A percentile compares a stretch with the other conserved stretches of the same genome.
Evolutionary conservation across 2,888 invertebrate genomes (phyloP).

Genomic region (Dendrolimus pini): DNA sequence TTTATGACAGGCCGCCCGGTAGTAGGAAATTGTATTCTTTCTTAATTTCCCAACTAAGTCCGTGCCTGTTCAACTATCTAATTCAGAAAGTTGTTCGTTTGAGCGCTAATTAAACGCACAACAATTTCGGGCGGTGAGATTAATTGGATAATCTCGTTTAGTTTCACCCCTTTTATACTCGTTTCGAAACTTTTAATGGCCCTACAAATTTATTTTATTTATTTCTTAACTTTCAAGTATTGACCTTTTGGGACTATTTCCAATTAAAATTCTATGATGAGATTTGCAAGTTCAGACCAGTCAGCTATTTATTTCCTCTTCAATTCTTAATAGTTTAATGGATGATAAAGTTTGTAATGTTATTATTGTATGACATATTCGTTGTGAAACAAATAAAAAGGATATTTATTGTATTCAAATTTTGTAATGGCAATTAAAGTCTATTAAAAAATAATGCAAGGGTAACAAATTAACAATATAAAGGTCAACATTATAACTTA

Average conservation of each 20-base stretch:
- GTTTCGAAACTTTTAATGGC: neutral
- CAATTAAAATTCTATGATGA: neutral
- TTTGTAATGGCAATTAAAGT: no score
- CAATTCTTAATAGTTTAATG: no score
- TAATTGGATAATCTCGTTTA: slow-evolving; percentile 22
- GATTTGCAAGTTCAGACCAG: neutral
- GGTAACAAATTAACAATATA: no score
- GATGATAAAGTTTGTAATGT: no score
- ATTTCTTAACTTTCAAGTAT: neutral
- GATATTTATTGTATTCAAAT: no score
- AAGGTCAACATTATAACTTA: no score
- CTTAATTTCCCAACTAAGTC: neutral
- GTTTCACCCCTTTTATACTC: slow-evolving; percentile 7
- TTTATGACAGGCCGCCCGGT: no score
- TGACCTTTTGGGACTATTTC: neutral
- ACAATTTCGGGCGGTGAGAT: slow-evolving; percentile 16
- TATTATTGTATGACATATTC: no score
- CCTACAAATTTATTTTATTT: neutral
- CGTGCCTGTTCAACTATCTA: neutral
- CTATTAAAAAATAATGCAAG: no score
- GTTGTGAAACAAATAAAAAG: no score
- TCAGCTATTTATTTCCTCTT: no score
- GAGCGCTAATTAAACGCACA: slow-evolving; percentile 11
- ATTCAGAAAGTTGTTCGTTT: slow-evolving; percentile 3
- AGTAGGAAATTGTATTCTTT: no score